phyloP scores from a whole-genome alignment of 2,888 invertebrate genomes.

The Lissonota sp. region DNA sequence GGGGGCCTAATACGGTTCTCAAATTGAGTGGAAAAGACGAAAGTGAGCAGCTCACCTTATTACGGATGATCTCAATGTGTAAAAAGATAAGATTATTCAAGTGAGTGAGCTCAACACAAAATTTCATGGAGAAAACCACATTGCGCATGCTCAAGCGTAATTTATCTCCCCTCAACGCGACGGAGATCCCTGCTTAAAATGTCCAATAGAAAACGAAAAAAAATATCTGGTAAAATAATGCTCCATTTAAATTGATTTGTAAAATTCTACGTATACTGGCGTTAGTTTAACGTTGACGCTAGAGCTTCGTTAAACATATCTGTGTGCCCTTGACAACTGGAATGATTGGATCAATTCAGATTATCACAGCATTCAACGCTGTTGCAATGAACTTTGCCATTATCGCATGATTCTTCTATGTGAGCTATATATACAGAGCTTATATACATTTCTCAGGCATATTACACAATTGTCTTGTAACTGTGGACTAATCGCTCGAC shows the following conservation, averaged over 20 bases:
- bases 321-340: slow-evolving; percentile 53
- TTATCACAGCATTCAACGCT: slow-evolving; percentile 62
- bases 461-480: slow-evolving; percentile 6
- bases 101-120: no score
- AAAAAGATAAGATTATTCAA: no score
- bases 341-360: slow-evolving; percentile 66
- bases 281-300: slow-evolving; percentile 30
- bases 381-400: slow-evolving; percentile 62
- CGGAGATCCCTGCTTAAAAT: background rate
- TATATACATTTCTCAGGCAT: background rate
- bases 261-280: background rate
- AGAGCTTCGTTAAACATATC: slow-evolving; percentile 31
- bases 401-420: slow-evolving; percentile 38
- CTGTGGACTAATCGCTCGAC: slow-evolving; percentile 31
- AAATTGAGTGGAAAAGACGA: no score
- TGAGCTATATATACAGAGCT: background rate
- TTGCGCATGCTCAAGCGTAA: no score
- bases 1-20: no score
- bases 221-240: background rate
- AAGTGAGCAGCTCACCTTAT: no score
- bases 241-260: slow-evolving; percentile 1
- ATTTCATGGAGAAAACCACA: no score
- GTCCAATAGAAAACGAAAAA: background rate
- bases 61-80: no score
- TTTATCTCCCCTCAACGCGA: no score